These are phyloP conservation scores for Notodonta dromedarius DNA, from an alignment of 2,888 invertebrate genomes.

Conservation along the genomic window DNA sequence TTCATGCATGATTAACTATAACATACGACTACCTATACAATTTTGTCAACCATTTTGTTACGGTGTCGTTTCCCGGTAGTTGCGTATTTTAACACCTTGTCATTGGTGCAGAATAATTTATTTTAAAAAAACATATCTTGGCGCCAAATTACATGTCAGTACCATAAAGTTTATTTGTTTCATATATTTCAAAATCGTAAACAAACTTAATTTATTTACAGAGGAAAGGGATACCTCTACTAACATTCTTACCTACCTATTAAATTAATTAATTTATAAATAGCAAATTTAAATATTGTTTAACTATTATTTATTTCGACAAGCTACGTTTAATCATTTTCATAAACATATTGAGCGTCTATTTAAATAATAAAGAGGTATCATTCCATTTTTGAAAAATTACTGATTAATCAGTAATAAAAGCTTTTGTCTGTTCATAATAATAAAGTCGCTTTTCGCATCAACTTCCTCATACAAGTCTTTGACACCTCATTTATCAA, in stretches of 20 bases:
- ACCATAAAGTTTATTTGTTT: conserved; percentile 1
- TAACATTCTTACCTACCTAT: no score
- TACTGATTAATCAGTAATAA: background rate
- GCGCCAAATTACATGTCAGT: conserved; percentile 4
- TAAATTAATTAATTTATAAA: no score
- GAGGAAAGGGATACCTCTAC: background rate
- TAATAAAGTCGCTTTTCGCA: background rate
- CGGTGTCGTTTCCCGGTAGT: background rate
- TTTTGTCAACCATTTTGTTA: background rate
- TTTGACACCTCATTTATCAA: conserved; percentile 20
- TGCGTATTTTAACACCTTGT: background rate
- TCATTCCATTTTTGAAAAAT: background rate
- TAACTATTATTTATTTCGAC: background rate
- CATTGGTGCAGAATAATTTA: background rate
- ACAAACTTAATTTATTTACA: background rate
- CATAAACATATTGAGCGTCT: background rate
- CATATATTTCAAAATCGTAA: background rate
- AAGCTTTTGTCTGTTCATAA: background rate
- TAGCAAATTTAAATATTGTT: background rate
- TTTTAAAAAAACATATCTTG: background rate
- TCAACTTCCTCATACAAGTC: conserved; percentile 14
- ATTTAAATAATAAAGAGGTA: background rate
- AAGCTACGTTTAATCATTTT: background rate
- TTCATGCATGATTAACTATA: background rate
- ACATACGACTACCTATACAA: background rate